phyloP scores from a whole-genome alignment of 2,797 vertebrate genomes.

The Melanogrammus aeglefinus region DNA sequence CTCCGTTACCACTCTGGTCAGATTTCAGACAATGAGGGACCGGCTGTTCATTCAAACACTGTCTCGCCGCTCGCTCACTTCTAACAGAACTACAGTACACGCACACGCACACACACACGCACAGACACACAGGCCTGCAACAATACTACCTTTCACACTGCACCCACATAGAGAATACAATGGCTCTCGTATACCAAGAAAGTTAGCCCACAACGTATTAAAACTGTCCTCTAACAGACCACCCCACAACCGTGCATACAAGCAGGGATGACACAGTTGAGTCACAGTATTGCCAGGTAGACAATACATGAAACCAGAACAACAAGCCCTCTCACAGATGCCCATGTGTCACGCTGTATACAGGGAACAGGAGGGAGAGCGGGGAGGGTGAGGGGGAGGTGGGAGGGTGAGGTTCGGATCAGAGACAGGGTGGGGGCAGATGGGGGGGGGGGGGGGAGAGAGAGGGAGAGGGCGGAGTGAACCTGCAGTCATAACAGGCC shows the following conservation, averaged over 20 bases:
- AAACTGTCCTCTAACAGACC: background rate
- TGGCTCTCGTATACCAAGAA: too few relatives aligned
- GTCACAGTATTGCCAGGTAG: background rate
- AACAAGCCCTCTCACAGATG: background rate
- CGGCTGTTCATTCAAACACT: slow-evolving; percentile 95
- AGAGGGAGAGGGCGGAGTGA: slow-evolving; percentile 24
- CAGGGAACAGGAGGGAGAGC: background rate
- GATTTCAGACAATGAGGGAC: slow-evolving; percentile 82
- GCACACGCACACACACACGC: background rate
- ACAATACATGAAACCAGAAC: background rate
- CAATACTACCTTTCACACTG: too few relatives aligned
- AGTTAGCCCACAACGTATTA: too few relatives aligned
- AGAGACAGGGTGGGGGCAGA: slow-evolving; percentile 29
- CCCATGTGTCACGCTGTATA: background rate
- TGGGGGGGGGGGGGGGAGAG: background rate
- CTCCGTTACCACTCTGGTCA: slow-evolving; percentile 23
- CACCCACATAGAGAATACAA: too few relatives aligned
- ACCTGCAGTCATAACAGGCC: slow-evolving; percentile 71
- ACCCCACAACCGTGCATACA: background rate
- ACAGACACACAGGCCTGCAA: too few relatives aligned
- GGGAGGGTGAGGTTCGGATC: slow-evolving; percentile 38
- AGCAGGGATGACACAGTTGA: too few relatives aligned
- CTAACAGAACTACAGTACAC: background rate
- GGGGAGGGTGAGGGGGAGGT: slow-evolving; percentile 21
- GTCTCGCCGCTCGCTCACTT: slow-evolving; percentile 61